phyloP scores from a whole-genome alignment of 1,140 invertebrate species.

The Trichoplusia ni region DNA sequence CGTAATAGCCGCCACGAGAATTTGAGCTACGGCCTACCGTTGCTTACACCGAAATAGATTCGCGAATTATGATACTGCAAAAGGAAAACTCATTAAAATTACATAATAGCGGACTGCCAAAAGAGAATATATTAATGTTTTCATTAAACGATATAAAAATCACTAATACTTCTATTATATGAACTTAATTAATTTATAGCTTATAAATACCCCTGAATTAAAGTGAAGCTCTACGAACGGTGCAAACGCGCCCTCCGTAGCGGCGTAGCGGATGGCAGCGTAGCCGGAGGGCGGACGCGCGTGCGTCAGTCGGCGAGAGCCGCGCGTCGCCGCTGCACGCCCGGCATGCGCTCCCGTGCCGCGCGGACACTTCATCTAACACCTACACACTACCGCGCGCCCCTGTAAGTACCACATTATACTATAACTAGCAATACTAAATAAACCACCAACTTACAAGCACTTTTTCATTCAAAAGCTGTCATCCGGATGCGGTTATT shows the following conservation, averaged over 20 bases:
- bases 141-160: not conserved
- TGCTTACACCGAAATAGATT: slow-evolving; percentile 43
- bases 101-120: not conserved
- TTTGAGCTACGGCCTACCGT: slow-evolving; percentile 46
- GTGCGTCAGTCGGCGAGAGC: slow-evolving; percentile 67
- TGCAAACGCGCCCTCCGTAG: slow-evolving; percentile 55
- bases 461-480: slow-evolving; percentile 56
- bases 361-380: slow-evolving; percentile 37
- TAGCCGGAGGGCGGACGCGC: slow-evolving; percentile 59
- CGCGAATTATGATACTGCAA: not conserved
- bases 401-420: slow-evolving; percentile 66
- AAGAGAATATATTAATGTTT: not conserved
- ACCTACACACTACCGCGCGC: slow-evolving; percentile 64
- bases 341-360: slow-evolving; percentile 56
- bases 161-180: not conserved
- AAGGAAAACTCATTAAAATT: not conserved
- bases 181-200: slow-evolving; percentile 13
- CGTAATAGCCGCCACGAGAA: slow-evolving; percentile 64
- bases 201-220: slow-evolving; percentile 11
- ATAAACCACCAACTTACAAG: not conserved
- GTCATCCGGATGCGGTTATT: slow-evolving; percentile 47
- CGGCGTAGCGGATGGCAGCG: slow-evolving; percentile 54
- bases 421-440: slow-evolving; percentile 1
- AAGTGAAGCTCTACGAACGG: slow-evolving; percentile 24
- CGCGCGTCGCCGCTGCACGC: slow-evolving; percentile 60